Evolutionary conservation across 2,888 invertebrate genomes (phyloP).

Genomic region (Elysia crispata): DNA sequence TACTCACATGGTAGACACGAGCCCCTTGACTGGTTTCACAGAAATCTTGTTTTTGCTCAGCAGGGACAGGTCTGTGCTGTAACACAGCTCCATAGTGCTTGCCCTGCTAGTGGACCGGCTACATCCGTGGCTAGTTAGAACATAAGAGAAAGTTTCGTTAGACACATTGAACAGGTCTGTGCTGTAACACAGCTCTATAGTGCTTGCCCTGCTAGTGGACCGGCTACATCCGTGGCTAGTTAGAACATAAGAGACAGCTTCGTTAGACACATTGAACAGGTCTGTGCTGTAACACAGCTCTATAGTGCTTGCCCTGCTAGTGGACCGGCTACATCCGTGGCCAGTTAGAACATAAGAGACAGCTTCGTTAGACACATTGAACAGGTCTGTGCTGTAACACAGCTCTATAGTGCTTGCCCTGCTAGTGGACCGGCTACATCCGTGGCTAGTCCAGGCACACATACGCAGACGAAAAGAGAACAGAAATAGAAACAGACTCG

Average conservation of each 20-base stretch:
- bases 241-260: too few relatives aligned
- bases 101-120: constrained; percentile 52
- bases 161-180: constrained; percentile 77
- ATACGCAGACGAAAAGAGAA: too few relatives aligned
- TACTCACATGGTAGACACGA: constrained; percentile 73
- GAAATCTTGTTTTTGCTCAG: constrained; percentile 79
- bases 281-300: too few relatives aligned
- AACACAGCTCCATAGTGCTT: constrained; percentile 65
- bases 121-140: constrained; percentile 32
- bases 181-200: constrained; percentile 68
- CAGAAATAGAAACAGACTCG: too few relatives aligned
- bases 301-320: neutral
- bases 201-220: constrained; percentile 52
- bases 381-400: constrained; percentile 74
- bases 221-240: too few relatives aligned
- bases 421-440: constrained; percentile 48
- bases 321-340: constrained; percentile 44
- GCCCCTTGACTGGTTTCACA: constrained; percentile 79
- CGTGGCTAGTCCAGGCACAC: constrained; percentile 22
- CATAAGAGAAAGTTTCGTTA: constrained; percentile 79
- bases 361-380: constrained; percentile 79
- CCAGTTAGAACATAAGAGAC: too few relatives aligned
- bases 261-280: too few relatives aligned
- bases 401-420: constrained; percentile 59
- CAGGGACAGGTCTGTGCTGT: constrained; percentile 74